Conservation (phyloP, 2,797 vertebrate genomes). For the Phaenicophaeus curvirostris region DNA sequence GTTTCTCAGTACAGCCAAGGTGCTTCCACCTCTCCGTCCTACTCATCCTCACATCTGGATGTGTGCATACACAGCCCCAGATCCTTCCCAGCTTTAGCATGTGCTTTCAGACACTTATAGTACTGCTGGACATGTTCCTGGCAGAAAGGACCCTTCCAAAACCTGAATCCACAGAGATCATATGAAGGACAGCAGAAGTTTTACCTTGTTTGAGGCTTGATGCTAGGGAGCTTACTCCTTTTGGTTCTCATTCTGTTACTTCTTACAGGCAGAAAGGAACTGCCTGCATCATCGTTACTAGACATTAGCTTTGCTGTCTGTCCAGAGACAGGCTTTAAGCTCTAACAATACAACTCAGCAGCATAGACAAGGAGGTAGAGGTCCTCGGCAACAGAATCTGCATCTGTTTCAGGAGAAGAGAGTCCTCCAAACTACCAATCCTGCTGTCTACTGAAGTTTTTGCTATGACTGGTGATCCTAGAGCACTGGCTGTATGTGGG, state of each 20-base stretch:
- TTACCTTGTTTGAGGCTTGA: background rate
- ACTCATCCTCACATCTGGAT: background rate
- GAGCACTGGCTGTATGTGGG: background rate
- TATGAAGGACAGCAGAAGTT: background rate
- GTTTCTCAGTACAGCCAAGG: background rate
- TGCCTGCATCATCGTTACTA: background rate
- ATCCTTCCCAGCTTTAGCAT: background rate
- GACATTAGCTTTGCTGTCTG: background rate
- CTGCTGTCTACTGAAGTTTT: background rate
- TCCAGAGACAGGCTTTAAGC: background rate
- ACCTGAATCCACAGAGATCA: background rate
- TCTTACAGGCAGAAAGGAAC: background rate
- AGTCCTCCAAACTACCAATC: background rate
- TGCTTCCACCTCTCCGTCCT: background rate
- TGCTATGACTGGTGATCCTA: background rate
- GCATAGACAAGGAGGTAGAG: background rate
- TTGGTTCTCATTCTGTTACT: too few species aligned
- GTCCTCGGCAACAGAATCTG: background rate
- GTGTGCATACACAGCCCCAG: background rate
- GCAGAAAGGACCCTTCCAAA: background rate
- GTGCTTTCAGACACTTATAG: background rate
- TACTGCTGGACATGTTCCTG: background rate
- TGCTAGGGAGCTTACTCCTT: background rate
- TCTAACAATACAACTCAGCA: background rate
- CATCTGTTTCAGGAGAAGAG: background rate